Evolutionary conservation across 1,140 invertebrate species (phyloP), one percentile per base, ranked within the genome.

Genomic region (Danaus plexippus): DNA sequence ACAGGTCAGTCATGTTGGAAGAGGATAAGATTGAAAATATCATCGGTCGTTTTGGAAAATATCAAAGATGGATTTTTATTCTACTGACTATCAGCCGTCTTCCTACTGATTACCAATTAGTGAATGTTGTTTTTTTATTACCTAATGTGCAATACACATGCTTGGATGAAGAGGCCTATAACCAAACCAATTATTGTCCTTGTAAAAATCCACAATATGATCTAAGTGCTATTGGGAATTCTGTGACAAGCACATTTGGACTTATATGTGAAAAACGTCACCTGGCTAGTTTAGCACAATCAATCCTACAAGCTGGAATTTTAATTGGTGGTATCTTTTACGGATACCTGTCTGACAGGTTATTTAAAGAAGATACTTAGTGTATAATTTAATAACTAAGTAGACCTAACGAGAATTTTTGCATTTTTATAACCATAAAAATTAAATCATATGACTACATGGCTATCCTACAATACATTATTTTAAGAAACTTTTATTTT

Each of bases 101-200:
- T 61, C 91, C 92, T 0, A 89, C 91, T 0, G 91, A 92, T 15
- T 92, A 91, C 88, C 90, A 92, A 70, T 88, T 92, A 56, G 74
- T 90, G 9, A 91, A 91, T 2, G 91, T 92, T 9, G 87, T 90
- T 8, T 93, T 94, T 70, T 75, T 92, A 47, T 88, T 92, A 45
- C 92, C 92, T 1, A 87, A 85, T 9, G 88, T 88, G 2, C 87
- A 90, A 64, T 92, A 90, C 61, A 87, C 84, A 46, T 93, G 92
- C 59, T 87, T 80, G 12, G 65, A 72, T 70, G 82, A 81, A n/a
- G 65, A 60, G 9, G 75, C 71, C 0, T 66, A 76, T 18, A 77
- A 83, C 1, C 54, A 64, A 45, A 77, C 80, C n/a, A 80, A 87
- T 64, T 47, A 76, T 64, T 85, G 84, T 61, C 76, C 87, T 9